Base-by-base conservation (phyloP, 2,888 invertebrate genomes). In the Drosophila phalerata region DNA sequence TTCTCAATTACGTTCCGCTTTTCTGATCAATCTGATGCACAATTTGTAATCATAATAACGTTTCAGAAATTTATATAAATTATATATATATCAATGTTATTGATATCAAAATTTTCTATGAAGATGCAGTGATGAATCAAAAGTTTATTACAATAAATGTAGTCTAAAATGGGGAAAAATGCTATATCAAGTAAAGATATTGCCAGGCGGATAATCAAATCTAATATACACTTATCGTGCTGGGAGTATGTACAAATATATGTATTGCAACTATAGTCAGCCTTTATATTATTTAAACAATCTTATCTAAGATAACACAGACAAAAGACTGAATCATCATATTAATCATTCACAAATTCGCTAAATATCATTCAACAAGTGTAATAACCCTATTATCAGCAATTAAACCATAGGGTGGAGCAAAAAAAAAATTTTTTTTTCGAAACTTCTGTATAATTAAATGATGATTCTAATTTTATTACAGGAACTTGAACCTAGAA, bases 1-100 rank as follows among this genome's bases (percentile, higher is more conserved):
- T 64, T 69, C 66, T 77, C 63, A 52, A 51, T 53, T 64, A 52
- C 77, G 77, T 76, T 76, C 62, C 75, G 75, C 75, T 76, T 77
- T 77, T 76, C 75, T 51, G 68, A 76, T 77, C 72, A 61, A 71
- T 76, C 13, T 57, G 42, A 32, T 34, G n/a, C 25, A 67, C 42
- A 42, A 42, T 42, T 5, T 42, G 42, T 19, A 11, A 42, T 42
- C 17, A 17, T 19, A 10, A 42, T 19, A 11, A 19, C 11, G 11
- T 19, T 42, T 42, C 19, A 42, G 5, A 42, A 42, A 42, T 42
- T n/a, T n/a, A n/a, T n/a, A n/a, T 5, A 1, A 19, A 34, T 34
- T 32, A 32, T 32, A 34, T 34, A 30, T 9, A 2, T 9, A 30
- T 2, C 9, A 10, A 13, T 34, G 13, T 34, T 34, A 13, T 34